Conservation (phyloP, 2,113 vertebrate genomes). For the Gracilinanus agilis region DNA sequence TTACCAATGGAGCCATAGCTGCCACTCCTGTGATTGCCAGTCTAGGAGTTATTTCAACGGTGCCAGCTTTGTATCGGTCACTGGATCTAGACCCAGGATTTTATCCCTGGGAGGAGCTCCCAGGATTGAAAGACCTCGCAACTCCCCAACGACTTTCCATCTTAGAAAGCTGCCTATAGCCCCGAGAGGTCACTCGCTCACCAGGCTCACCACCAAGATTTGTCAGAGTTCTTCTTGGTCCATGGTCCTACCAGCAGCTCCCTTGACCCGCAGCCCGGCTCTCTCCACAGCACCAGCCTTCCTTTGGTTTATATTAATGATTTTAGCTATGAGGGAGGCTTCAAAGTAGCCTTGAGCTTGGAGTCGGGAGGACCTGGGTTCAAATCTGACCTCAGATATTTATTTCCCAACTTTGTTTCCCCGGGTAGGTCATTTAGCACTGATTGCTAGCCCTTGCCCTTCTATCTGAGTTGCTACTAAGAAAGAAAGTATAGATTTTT, state of each 20-base stretch:
- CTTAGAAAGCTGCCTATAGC: background rate
- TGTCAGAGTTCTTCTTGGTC: background rate
- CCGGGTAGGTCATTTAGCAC: too few species aligned
- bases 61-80: background rate
- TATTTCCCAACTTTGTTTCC: too few species aligned
- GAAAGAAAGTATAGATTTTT: too few species aligned
- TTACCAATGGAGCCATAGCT: background rate
- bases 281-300: background rate
- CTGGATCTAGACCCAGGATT: background rate
- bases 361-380: too few species aligned
- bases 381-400: too few species aligned
- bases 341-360: too few species aligned
- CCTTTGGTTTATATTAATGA: background rate
- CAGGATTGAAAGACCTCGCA: background rate
- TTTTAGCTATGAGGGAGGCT: too few species aligned
- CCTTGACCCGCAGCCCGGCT: too few species aligned
- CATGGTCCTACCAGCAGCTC: background rate
- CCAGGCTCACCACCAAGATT: background rate
- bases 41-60: background rate
- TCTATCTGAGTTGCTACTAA: too few species aligned
- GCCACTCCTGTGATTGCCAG: background rate
- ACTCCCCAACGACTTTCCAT: background rate
- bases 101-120: background rate
- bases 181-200: background rate
- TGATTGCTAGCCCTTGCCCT: too few species aligned